Base-by-base conservation (phyloP, 2,888 invertebrate species). In the Drosophila meridionalis region DNA sequence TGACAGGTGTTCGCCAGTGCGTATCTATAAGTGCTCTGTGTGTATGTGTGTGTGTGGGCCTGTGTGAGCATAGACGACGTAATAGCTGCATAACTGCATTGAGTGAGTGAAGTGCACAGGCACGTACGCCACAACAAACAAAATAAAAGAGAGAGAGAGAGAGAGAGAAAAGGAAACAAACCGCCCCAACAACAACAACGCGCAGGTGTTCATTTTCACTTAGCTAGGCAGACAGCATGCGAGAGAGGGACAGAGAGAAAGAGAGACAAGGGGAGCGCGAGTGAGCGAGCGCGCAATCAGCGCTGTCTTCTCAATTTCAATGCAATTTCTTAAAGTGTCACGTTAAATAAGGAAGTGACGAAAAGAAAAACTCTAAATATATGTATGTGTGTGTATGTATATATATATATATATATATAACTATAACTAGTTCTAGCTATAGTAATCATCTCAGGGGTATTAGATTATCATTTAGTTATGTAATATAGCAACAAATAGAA, bases 311-410 rank as follows among this genome's bases (percentile, higher is more conserved):
- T 90, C 87, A 83, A 65, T 87, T 89, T 90, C 90, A 90, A 82
- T 89, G 90, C 89, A 84, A 82, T 76, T 84, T 75, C 67, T 76
- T 80, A 81, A 89, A 86, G 87, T 89, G 90, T 87, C 85, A 87
- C 69, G 64, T 90, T 87, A 81, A 87, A 90, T 90, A 90, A 90
- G 90, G 86, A 87, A 87, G 83, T 81, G 79, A 74, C 76, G 77
- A 89, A 76, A 86, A 65, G 63, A 47, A 45, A 47, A 47, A 66
- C 42, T 38, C 38, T 34, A 38, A 30, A 30, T 38, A 2, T 26
- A 7, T 47, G 11, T 30, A n/a, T 38, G 8, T 32, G 7, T 48
- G 0, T 50, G 2, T 26, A n/a, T 48, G 42, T 59, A 1, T 38
- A 9, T 34, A 5, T 58, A 26, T 9, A 20, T 20, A 20, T 20